phyloP scores from a whole-genome alignment of 2,888 invertebrate genomes.

The Calliopum simillimum region DNA sequence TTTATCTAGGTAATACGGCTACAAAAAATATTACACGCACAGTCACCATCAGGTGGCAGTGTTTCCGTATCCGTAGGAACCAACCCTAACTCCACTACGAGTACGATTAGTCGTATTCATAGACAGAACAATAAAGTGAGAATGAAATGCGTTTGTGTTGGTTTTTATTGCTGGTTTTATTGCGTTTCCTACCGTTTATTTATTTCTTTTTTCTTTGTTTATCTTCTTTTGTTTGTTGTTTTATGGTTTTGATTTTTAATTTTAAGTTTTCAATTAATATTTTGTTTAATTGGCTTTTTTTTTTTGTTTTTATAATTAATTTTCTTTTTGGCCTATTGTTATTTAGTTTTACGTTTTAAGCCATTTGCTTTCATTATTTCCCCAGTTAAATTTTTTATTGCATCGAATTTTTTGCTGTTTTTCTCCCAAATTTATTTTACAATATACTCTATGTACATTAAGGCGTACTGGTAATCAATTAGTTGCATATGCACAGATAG shows the following conservation, averaged over 20 bases:
- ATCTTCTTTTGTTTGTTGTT: conserved; percentile 32
- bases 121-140: conserved; percentile 66
- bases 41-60: conserved; percentile 65
- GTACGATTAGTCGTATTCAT: conserved; percentile 67
- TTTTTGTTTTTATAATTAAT: neutral
- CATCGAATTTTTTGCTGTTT: neutral
- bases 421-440: neutral
- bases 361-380: neutral
- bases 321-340: neutral
- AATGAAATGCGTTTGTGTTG: conserved; percentile 47
- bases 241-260: conserved; percentile 9
- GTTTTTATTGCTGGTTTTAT: conserved; percentile 28
- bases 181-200: conserved; percentile 16
- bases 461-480: no score
- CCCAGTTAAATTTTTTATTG: neutral
- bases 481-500: conserved; percentile 22
- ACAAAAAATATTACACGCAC: conserved; percentile 82
- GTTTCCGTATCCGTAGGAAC: conserved; percentile 66
- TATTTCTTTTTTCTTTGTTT: conserved; percentile 32
- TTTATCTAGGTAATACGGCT: conserved; percentile 79
- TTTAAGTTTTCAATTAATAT: neutral
- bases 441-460: no score
- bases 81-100: conserved; percentile 63
- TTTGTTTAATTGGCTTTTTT: neutral
- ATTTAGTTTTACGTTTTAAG: neutral